phyloP scores from a whole-genome alignment of 2,113 vertebrate species.

The Dendrocopos noguchii region DNA sequence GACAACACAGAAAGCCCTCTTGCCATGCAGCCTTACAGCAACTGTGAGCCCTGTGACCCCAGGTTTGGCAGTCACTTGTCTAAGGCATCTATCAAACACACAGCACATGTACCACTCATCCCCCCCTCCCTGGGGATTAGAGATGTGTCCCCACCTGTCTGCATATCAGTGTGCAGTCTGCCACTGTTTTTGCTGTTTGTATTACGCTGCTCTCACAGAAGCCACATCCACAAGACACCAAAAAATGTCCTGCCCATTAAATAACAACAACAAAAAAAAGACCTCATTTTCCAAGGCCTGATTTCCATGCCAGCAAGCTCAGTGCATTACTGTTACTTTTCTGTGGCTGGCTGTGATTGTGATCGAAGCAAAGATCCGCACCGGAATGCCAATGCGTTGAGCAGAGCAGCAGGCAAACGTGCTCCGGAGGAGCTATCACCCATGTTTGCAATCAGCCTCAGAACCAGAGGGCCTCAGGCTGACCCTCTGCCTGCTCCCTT shows the following conservation, averaged over 20 bases:
- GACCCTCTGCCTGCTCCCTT: not conserved
- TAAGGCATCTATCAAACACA: not conserved
- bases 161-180: not conserved
- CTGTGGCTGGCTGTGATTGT: not conserved
- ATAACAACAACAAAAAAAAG: not conserved
- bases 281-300: not conserved
- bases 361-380: not conserved
- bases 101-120: not conserved
- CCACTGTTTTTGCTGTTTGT: not conserved
- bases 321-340: not conserved
- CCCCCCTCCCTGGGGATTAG: not conserved
- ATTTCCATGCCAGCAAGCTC: not conserved
- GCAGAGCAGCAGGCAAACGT: not conserved
- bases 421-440: not conserved
- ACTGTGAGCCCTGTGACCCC: accelerated
- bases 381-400: not conserved
- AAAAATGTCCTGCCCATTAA: not conserved
- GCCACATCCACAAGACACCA: not conserved
- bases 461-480: not conserved
- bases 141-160: not conserved
- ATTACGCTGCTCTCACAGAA: not conserved
- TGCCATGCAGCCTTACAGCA: not conserved
- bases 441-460: not conserved
- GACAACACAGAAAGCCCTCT: not conserved
- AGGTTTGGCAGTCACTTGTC: not conserved